Base-by-base conservation (phyloP, 2,888 invertebrate genomes). In the Galerucella calmariensis region DNA sequence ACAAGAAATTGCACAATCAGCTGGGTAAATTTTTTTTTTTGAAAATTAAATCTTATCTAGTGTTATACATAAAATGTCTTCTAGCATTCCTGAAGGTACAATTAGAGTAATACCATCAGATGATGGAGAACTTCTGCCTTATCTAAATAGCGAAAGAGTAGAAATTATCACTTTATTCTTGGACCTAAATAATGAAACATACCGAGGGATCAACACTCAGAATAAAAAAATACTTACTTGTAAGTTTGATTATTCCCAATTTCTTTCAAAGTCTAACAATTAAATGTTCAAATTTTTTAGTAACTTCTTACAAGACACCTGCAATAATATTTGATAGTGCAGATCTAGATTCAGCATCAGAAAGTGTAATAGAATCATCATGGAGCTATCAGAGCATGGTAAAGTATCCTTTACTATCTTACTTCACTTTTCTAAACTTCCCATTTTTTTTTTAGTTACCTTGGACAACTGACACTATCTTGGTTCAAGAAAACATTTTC, bases 381-480 rank as follows among this genome's bases (percentile, higher is more conserved):
- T 90, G 90, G 89, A 87, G 88, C 71, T 88, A 89, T 81, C 88
- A 88, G 78, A 90, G 90, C 75, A 87, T 89, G 88, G 90, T 90
- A 82, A 80, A 53, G 20, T 58, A 24, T 9, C 24, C 27, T 63
- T 48, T 73, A 48, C 11, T 14, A 48, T 48, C 3, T 48, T 48
- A 12, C 5, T 24, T 1, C 12, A 10, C 20, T 51, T 63, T 44
- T 41, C 14, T 53, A 24, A 75, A 1, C 9, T n/a, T 46, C 46
- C 27, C 58, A 14, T 48, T 56, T 24, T 65, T 62, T 75, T 84
- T 85, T 46, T 80, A 90, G 89, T 87, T 89, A 16, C 89, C 89
- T 74, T 90, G 89, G 87, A 87, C 89, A 41, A 87, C 89, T 6
- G 88, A 89, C 20, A 86, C 87, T 67, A 83, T 91, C 41, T 81